phyloP scores from a whole-genome alignment of 2,888 invertebrate species.

The Callosobruchus maculatus region DNA sequence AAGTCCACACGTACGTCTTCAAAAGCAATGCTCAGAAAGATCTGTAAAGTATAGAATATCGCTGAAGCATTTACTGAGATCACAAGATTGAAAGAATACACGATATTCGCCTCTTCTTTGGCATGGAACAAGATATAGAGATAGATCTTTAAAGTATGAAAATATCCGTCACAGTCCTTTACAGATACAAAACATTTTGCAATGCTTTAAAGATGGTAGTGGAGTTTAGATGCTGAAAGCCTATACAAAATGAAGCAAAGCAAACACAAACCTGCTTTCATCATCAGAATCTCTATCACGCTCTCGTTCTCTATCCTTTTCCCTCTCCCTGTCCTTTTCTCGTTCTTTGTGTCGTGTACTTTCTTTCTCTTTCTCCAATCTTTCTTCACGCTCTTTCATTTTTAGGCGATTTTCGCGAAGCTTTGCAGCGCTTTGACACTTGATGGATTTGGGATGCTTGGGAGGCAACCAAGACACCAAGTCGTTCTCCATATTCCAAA shows the following conservation, averaged over 20 bases:
- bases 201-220: too few species aligned
- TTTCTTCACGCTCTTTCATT: slow-evolving; percentile 42
- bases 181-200: too few species aligned
- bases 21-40: too few species aligned
- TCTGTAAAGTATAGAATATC: too few species aligned
- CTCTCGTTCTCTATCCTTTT: slow-evolving; percentile 41
- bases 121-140: too few species aligned
- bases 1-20: too few species aligned
- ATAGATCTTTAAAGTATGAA: too few species aligned
- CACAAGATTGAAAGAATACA: too few species aligned
- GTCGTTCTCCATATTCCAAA: slow-evolving; percentile 91
- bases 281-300: neutral
- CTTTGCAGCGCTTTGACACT: slow-evolving; percentile 78
- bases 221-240: too few species aligned
- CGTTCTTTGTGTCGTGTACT: slow-evolving; percentile 49
- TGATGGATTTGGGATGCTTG: slow-evolving; percentile 77
- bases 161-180: too few species aligned
- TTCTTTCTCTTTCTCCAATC: slow-evolving; percentile 46
- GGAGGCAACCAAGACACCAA: slow-evolving; percentile 95
- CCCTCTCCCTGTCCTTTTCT: slow-evolving; percentile 29
- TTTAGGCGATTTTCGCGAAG: slow-evolving; percentile 65
- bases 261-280: neutral
- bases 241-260: neutral
- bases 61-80: too few species aligned
- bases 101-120: too few species aligned